Evolutionary conservation across 2,797 vertebrate species (phyloP).

Genomic region (Aythya fuligula): DNA sequence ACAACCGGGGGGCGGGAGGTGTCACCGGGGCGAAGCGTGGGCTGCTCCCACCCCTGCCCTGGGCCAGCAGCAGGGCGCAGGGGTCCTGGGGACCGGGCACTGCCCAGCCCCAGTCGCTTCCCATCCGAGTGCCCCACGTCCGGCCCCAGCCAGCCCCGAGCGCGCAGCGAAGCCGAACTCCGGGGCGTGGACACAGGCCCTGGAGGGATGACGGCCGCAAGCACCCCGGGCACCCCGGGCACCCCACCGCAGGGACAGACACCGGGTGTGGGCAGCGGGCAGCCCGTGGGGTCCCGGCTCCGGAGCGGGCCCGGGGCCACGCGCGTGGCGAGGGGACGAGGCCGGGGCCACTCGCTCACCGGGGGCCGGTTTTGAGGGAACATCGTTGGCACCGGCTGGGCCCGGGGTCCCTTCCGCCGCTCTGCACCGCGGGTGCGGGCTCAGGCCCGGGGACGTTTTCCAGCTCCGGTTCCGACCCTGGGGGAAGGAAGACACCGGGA

Average conservation of each 20-base stretch:
- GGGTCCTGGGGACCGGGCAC: too few relatives aligned
- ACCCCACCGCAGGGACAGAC: too few relatives aligned
- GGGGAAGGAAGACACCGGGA: neutral
- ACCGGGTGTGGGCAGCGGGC: too few relatives aligned
- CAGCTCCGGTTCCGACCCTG: neutral
- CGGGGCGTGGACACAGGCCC: neutral
- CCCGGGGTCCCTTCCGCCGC: slow-evolving; percentile 52
- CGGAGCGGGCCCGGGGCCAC: neutral
- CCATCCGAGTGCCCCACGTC: accelerated
- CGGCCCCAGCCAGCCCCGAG: neutral
- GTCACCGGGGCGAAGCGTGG: neutral
- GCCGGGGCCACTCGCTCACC: slow-evolving; percentile 77
- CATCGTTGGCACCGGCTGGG: slow-evolving; percentile 78
- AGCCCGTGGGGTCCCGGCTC: neutral
- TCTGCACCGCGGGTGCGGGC: neutral
- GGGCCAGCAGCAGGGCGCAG: neutral
- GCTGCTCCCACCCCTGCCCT: neutral
- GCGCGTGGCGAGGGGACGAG: neutral
- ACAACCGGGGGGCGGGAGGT: too few relatives aligned
- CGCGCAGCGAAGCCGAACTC: accelerated
- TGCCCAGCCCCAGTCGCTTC: neutral
- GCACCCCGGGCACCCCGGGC: too few relatives aligned
- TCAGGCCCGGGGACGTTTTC: neutral
- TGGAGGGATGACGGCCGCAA: too few relatives aligned
- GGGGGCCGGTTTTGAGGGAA: slow-evolving; percentile 90